Base-by-base conservation (phyloP, 2,888 invertebrate species). In the Drosophila mulleri region DNA sequence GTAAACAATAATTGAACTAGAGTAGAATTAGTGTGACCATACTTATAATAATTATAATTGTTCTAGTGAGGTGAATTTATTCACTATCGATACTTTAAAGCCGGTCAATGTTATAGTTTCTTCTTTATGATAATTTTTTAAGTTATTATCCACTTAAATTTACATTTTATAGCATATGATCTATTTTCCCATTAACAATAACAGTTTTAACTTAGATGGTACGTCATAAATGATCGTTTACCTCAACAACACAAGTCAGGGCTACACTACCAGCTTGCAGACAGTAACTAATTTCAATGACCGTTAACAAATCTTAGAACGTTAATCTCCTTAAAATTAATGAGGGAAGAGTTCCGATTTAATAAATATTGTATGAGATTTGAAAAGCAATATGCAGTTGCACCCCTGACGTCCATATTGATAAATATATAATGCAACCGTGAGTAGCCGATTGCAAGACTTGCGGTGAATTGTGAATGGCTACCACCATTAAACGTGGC, bases 401-500 rank as follows among this genome's bases (percentile, higher is more conserved):
- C 45, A 64, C 2, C 44, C 37, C 60, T 61, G 52, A 37, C 9
- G 41, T 23, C 37, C 44, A 62, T 3, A 47, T 35, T 47, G 44
- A 75, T 59, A 32, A 29, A 39, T 18, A 9, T 14, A 16, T 57
- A 72, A 68, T 76, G 29, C 76, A 76, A 76, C 76, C 72, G 14
- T 78, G 76, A 20, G n/a, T 12, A 32, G 41, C 56, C 77, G 78
- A 77, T 77, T 48, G 61, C 66, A 53, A 63, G 20, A 64, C 41
- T 72, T 37, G 63, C 78, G 78, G 78, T 77, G 65, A 77, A 56
- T 76, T 67, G 72, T 77, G 78, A 72, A 75, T 77, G 76, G 68
- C 65, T 76, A 76, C 77, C 77, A 78, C 79, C 83, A 87, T 86
- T 89, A 87, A 86, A 86, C 86, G 89, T 89, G 86, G 86, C 89